Percentiles rank a stretch among this genome's conserved stretches.
phyloP scores from a whole-genome alignment of 2,113 vertebrate genomes.

The Sapayoa aenigma region DNA sequence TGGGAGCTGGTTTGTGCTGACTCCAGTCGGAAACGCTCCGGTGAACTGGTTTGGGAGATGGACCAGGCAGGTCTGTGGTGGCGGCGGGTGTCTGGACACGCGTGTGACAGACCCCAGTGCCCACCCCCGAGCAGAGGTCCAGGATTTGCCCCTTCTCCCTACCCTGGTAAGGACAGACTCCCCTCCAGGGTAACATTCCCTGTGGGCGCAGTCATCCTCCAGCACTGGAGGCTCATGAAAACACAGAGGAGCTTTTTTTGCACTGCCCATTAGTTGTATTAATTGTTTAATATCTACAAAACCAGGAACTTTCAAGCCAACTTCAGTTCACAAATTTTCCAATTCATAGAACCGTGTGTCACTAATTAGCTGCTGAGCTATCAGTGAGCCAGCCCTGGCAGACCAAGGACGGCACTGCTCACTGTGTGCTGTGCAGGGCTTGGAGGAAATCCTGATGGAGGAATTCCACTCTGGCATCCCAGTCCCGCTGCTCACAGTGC shows the following conservation, averaged over 20 bases:
- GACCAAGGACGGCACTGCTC: background rate
- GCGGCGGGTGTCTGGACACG: background rate
- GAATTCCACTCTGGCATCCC: background rate
- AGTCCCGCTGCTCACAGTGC: background rate
- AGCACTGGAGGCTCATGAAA: background rate
- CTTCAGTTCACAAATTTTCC: background rate
- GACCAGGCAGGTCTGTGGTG: background rate
- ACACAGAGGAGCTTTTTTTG: background rate
- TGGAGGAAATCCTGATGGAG: background rate
- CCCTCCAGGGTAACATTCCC: background rate
- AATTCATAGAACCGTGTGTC: rapidly evolving
- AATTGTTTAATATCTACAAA: background rate
- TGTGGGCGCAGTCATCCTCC: rapidly evolving
- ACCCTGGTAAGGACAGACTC: rapidly evolving
- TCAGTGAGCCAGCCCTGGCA: background rate
- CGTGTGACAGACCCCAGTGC: rapidly evolving
- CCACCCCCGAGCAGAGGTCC: rapidly evolving
- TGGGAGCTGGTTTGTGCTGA: background rate
- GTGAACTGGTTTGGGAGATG: background rate
- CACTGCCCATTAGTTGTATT: background rate
- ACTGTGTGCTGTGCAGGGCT: background rate
- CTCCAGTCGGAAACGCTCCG: rapidly evolving
- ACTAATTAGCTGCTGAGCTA: background rate
- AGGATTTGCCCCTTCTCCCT: background rate
- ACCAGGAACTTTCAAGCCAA: background rate